Conservation (phyloP, 2,113 vertebrate genomes). For the Speoplatyrhinus poulsoni region DNA sequence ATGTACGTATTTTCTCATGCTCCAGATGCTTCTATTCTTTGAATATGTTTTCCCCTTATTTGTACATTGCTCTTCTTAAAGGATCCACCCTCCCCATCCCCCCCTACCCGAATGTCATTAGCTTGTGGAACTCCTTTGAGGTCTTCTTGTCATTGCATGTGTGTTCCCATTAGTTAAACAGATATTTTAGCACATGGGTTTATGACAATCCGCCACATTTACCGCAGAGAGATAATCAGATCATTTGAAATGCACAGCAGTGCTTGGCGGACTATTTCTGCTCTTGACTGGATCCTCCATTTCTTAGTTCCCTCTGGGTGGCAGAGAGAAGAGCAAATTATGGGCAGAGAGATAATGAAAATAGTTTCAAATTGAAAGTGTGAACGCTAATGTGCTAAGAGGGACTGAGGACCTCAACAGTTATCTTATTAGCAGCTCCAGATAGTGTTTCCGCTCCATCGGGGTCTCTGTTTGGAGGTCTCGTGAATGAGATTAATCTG, state of each 20-base stretch:
- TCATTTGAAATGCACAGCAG: constrained; percentile 68
- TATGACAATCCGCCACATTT: constrained; percentile 53
- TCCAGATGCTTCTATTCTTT: background rate
- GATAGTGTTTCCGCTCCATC: constrained; percentile 68
- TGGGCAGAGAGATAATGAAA: constrained; percentile 75
- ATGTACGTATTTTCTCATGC: constrained; percentile 65
- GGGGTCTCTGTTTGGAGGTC: constrained; percentile 65
- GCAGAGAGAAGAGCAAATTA: constrained; percentile 73
- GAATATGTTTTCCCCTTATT: background rate
- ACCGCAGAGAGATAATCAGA: constrained; percentile 63
- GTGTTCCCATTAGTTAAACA: constrained; percentile 53
- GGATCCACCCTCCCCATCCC: constrained; percentile 1
- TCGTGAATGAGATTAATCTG: constrained; percentile 76
- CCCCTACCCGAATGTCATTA: constrained; percentile 32
- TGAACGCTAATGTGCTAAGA: constrained; percentile 77
- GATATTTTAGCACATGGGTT: constrained; percentile 49
- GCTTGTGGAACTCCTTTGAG: constrained; percentile 45
- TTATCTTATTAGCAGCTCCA: constrained; percentile 80
- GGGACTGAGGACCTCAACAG: constrained; percentile 67
- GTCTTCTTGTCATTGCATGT: constrained; percentile 51
- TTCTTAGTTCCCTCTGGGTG: constrained; percentile 71
- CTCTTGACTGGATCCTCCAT: constrained; percentile 73
- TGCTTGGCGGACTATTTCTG: constrained; percentile 64
- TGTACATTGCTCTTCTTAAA: constrained; percentile 10
- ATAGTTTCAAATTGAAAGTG: constrained; percentile 80